A percentile compares a stretch with the other conserved stretches of the same genome.
Evolutionary conservation across 35 echinoderm and acorn worm genomes (phyloP).

Genomic region (Ophiothrix spiculata): DNA sequence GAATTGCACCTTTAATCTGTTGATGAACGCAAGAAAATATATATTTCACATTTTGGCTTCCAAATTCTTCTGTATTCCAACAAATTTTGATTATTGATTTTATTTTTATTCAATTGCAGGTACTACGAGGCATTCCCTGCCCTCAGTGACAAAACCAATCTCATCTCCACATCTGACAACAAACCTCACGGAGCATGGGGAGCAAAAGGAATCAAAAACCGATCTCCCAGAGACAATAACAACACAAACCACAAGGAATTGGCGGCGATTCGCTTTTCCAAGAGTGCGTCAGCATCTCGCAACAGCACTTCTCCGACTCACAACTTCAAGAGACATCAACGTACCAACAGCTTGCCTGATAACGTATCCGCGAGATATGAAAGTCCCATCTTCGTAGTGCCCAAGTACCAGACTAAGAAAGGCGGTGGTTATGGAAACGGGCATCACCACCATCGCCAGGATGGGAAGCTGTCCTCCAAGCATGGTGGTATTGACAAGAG

Average conservation of each 20-base stretch:
- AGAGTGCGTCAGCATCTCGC: slow-evolving; percentile 69
- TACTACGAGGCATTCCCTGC: slow-evolving; percentile 97
- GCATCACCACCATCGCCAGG: not conserved
- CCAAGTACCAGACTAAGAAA: slow-evolving; percentile 50
- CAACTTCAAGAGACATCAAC: slow-evolving; percentile 48
- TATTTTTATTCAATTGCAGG: slow-evolving; percentile 45
- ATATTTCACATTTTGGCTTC: too few species aligned
- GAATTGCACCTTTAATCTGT: too few species aligned
- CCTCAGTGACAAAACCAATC: slow-evolving; percentile 55
- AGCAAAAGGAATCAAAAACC: slow-evolving; percentile 20
- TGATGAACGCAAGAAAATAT: too few species aligned
- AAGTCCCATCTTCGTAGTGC: slow-evolving; percentile 41
- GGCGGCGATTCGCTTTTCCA: slow-evolving; percentile 40
- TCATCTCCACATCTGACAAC: slow-evolving; percentile 18
- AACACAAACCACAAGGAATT: not conserved
- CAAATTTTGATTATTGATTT: too few species aligned
- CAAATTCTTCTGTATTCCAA: too few species aligned
- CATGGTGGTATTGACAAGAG: not conserved
- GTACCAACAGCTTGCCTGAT: slow-evolving; percentile 77
- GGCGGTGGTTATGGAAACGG: not conserved
- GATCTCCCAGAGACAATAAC: slow-evolving; percentile 10
- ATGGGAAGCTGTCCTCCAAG: not conserved
- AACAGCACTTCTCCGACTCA: slow-evolving; percentile 63
- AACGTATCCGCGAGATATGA: slow-evolving; percentile 37
- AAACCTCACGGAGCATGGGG: slow-evolving; percentile 58